These are phyloP conservation scores for Pristis pectinata DNA, from an alignment of 2,797 vertebrate species.

Conservation along the genomic window DNA sequence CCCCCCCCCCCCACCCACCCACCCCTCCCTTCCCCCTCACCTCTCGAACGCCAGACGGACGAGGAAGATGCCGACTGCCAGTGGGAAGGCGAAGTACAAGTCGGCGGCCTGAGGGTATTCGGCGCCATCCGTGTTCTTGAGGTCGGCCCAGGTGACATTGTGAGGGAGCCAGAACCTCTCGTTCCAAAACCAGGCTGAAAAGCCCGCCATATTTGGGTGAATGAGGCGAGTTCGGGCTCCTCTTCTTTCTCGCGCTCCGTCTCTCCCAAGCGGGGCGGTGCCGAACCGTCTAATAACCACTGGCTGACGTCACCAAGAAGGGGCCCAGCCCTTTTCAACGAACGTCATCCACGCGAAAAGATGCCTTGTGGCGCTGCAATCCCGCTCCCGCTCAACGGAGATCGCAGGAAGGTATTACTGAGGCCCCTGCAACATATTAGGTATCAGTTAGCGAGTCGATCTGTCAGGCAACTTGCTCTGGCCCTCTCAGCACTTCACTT, in stretches of 20 bases:
- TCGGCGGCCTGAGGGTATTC: slow-evolving; percentile 63
- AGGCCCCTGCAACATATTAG: not conserved
- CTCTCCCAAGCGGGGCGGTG: slow-evolving; percentile 33
- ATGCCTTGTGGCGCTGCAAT: not conserved
- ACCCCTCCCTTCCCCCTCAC: slow-evolving; percentile 53
- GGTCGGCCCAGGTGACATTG: slow-evolving; percentile 82
- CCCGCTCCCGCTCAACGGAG: not conserved
- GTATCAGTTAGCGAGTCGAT: not conserved
- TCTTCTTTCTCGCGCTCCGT: not conserved
- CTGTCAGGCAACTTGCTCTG: not conserved
- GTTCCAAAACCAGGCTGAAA: slow-evolving; percentile 83
- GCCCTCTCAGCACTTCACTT: no score
- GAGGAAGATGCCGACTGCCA: slow-evolving; percentile 69
- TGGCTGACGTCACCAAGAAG: not conserved
- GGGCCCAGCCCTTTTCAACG: not conserved
- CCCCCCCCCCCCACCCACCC: no score
- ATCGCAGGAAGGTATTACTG: not conserved
- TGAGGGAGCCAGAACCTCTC: slow-evolving; percentile 87
- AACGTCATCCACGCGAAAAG: not conserved
- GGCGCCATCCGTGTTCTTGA: slow-evolving; percentile 61
- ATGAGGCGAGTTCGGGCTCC: not conserved
- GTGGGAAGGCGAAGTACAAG: slow-evolving; percentile 66
- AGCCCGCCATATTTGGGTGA: slow-evolving; percentile 55
- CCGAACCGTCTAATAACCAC: not conserved
- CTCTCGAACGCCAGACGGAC: slow-evolving; percentile 78